Percentiles rank a stretch among this genome's conserved stretches.
Evolutionary conservation across 2,113 vertebrate genomes (phyloP).

Genomic region (Synchiropus splendidus): DNA sequence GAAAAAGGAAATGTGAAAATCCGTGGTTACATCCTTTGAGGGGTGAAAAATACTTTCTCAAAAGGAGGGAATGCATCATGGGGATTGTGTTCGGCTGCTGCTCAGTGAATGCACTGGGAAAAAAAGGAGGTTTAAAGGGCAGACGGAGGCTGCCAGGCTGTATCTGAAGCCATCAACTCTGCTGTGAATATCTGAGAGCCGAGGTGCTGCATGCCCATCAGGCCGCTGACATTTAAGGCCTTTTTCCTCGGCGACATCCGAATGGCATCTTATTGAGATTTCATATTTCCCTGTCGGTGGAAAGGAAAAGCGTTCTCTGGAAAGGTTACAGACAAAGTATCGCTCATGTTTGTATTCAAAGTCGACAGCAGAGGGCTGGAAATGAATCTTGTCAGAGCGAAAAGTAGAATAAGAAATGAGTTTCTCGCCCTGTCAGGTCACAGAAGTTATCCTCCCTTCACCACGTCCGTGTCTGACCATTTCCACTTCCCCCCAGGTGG

Average conservation of each 20-base stretch:
- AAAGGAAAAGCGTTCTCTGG: conserved; percentile 27
- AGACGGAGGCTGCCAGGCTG: conserved; percentile 19
- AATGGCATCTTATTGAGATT: conserved; percentile 48
- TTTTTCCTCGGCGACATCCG: conserved; percentile 45
- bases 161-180: conserved; percentile 39
- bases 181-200: conserved; percentile 20
- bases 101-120: conserved; percentile 35
- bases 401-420: too few relatives aligned
- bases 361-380: conserved; percentile 31
- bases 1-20: conserved; percentile 21
- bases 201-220: conserved; percentile 30
- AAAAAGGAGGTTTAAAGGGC: conserved; percentile 44
- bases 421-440: conserved; percentile 33
- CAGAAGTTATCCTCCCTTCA: too few relatives aligned
- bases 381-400: conserved; percentile 22
- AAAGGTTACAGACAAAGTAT: conserved; percentile 51
- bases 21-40: conserved; percentile 23
- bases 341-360: conserved; percentile 30
- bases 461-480: too few relatives aligned
- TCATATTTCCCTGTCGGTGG: conserved; percentile 33
- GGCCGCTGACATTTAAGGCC: conserved; percentile 35
- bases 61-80: conserved; percentile 18
- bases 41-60: conserved; percentile 26
- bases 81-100: conserved; percentile 26
- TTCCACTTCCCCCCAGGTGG: conserved; percentile 66